Evolutionary conservation across 2,113 vertebrate species (phyloP), one percentile per base, ranked within the genome.

Genomic region (Macrotus californicus): DNA sequence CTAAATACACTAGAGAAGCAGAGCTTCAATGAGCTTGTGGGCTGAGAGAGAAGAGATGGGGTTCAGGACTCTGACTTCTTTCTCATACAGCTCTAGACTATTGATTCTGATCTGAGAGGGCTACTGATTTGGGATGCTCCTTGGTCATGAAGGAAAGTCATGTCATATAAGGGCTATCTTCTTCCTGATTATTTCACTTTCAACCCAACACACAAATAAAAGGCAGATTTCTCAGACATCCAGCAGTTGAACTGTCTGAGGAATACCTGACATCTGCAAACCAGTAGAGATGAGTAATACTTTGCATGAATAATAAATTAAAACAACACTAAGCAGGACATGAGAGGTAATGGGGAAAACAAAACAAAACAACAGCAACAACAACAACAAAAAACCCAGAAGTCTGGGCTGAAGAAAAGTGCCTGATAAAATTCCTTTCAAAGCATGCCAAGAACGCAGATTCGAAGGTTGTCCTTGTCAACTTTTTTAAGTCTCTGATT

Each of bases 371-470:
- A 64, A 43, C 56, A 79, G 26, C 56, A 84, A 31, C 22, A 50
- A 52, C n/a, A n/a, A n/a, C n/a, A n/a, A n/a, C n/a, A n/a, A 14
- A 79, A 77, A 69, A 7, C 21, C 70, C 36, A 79, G 77, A 82
- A 96, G 14, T 0, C 22, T 77, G 26, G 24, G 11, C 22, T n/a
- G 48, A 64, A 93, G 82, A 83, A 31, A 85, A 84, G 26, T 12
- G 29, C 12, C n/a, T 18, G 69, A 94, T 48, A 69, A 94, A 93
- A 96, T 70, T 82, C 39, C 84, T 94, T 85, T 46, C 79, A 79
- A 85, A 86, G 73, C 88, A 81, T 56, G 36, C 67, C 89, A 86
- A 82, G 43, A 89, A 89, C 69, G 39, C 48, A 70, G 31, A 79
- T 70, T 69, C n/a, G 81, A 88, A 86, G 54, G 21, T 46, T 87